Conservation (phyloP, 2,888 invertebrate species). For the Saturnia japonica region DNA sequence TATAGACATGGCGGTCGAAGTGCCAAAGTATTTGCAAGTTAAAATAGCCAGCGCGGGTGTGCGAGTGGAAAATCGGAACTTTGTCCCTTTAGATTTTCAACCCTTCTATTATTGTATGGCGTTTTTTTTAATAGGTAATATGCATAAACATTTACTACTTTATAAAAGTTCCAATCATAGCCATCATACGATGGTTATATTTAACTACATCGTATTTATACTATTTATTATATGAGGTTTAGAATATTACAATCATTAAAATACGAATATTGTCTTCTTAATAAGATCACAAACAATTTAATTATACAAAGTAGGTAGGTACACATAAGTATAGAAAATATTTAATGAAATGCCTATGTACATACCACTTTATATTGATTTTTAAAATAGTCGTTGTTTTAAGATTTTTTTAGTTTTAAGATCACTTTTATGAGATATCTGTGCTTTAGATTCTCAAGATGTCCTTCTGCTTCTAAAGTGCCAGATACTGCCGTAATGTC, state of each 20-base stretch:
- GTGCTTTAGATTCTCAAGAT: neutral
- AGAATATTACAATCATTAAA: conserved; percentile 8
- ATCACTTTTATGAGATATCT: neutral
- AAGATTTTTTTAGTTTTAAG: neutral
- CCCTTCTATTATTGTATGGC: too few species aligned
- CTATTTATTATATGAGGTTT: neutral
- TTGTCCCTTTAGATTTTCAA: too few species aligned
- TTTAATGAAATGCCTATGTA: neutral
- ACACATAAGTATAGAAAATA: neutral
- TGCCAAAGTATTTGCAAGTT: too few species aligned
- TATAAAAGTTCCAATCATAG: neutral
- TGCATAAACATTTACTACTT: neutral
- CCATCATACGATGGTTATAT: neutral
- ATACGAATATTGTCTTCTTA: conserved; percentile 10
- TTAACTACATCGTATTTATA: neutral
- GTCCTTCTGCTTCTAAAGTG: too few species aligned
- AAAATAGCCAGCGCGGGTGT: too few species aligned
- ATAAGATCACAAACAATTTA: conserved; percentile 3
- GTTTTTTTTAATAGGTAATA: neutral
- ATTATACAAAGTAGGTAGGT: neutral
- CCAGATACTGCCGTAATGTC: too few species aligned
- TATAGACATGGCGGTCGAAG: too few species aligned
- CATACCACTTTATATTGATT: neutral
- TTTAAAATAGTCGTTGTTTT: neutral
- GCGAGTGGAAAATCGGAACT: too few species aligned